These are phyloP conservation scores for Egretta garzetta DNA, from an alignment of 2,113 vertebrate species.

Conservation along the genomic window DNA sequence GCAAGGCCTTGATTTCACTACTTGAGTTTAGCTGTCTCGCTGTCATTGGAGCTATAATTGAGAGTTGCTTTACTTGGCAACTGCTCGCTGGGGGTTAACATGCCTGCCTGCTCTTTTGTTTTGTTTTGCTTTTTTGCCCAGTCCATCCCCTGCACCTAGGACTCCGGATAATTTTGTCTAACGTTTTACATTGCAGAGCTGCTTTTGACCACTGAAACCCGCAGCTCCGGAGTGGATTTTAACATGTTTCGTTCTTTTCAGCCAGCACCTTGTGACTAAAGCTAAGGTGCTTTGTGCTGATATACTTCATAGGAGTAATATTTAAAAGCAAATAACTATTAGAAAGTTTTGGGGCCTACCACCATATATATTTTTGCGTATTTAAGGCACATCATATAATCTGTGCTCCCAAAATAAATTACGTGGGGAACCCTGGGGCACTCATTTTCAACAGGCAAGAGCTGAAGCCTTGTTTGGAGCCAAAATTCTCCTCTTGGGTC, in stretches of 20 bases:
- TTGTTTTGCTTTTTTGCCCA: background rate
- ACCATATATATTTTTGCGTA: background rate
- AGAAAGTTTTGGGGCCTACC: background rate
- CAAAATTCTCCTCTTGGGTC: background rate
- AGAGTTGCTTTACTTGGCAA: slow-evolving; percentile 49
- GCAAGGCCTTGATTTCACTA: background rate
- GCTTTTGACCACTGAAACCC: background rate
- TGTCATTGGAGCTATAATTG: background rate
- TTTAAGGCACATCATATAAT: background rate
- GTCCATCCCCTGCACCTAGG: background rate
- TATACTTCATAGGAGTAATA: background rate
- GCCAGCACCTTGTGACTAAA: background rate
- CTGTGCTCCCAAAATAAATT: background rate
- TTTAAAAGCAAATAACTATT: background rate
- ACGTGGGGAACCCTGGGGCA: background rate
- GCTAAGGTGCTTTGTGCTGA: background rate
- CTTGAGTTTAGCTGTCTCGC: background rate
- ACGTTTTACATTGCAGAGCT: background rate
- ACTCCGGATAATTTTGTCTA: background rate
- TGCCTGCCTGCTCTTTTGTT: slow-evolving; percentile 12
- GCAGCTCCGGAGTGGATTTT: background rate
- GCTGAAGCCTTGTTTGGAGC: background rate
- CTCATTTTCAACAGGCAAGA: background rate
- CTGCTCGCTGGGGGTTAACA: background rate
- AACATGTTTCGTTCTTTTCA: background rate